Evolutionary conservation across 2,113 vertebrate species (phyloP).

Genomic region (Himantopus leucocephalus): DNA sequence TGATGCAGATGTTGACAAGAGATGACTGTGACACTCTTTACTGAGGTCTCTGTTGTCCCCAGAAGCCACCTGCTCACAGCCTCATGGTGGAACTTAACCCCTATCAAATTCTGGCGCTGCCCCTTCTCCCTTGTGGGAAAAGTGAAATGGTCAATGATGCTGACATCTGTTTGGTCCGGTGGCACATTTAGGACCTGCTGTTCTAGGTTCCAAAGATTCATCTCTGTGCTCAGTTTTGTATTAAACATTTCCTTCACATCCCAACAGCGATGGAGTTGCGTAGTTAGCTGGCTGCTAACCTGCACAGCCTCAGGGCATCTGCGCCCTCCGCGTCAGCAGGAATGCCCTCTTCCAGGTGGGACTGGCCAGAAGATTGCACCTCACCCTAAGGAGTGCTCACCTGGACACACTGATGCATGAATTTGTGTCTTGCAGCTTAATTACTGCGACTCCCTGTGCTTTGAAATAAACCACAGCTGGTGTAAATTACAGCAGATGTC

Average conservation of each 20-base stretch:
- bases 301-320: background rate
- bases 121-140: background rate
- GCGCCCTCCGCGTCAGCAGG: background rate
- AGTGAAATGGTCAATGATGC: background rate
- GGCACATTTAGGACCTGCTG: background rate
- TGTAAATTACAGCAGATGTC: background rate
- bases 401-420: background rate
- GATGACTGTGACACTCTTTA: background rate
- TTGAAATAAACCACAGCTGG: conserved; percentile 17
- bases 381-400: background rate
- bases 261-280: background rate
- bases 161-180: accelerated
- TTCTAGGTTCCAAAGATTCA: background rate
- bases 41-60: background rate
- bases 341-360: background rate
- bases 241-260: background rate
- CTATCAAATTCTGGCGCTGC: background rate
- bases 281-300: background rate
- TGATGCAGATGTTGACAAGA: background rate
- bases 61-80: background rate
- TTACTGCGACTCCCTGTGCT: background rate
- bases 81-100: background rate
- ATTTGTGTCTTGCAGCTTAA: background rate
- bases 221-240: background rate
- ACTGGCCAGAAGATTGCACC: background rate